phyloP scores from a whole-genome alignment of 2,113 vertebrate genomes.

The Myiagra hebetior region DNA sequence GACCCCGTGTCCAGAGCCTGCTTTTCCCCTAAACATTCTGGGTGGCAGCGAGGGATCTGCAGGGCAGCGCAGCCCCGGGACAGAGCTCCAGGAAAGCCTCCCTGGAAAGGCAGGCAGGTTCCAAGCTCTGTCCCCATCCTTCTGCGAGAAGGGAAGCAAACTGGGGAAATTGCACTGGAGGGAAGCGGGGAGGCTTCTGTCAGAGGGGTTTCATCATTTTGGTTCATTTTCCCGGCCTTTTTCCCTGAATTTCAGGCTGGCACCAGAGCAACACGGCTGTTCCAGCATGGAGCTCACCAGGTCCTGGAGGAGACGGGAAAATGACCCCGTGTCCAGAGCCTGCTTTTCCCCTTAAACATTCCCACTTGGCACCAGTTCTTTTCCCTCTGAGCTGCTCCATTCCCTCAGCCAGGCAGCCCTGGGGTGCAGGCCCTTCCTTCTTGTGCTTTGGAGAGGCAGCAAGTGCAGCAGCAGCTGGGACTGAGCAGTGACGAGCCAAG shows the following conservation, averaged over 20 bases:
- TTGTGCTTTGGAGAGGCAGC: neutral
- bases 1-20: neutral
- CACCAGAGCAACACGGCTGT: accelerated
- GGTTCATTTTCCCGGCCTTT: neutral
- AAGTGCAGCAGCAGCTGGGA: neutral
- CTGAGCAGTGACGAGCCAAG: neutral
- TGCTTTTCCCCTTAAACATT: neutral
- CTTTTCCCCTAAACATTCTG: neutral
- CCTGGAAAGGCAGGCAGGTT: accelerated
- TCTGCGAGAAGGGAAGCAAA: neutral
- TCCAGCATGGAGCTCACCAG: neutral
- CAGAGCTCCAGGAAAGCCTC: neutral
- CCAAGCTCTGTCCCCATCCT: neutral
- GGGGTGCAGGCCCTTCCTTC: accelerated
- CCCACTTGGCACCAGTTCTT: neutral
- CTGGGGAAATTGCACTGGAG: neutral
- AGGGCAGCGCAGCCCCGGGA: neutral
- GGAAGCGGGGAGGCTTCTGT: neutral
- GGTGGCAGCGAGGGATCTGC: neutral
- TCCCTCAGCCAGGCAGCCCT: neutral
- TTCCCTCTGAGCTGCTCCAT: neutral
- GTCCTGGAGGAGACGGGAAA: neutral
- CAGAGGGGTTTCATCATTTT: neutral
- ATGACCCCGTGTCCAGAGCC: neutral
- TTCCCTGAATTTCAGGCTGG: neutral